Evolutionary conservation across 2,888 invertebrate genomes (phyloP).

Genomic region (Blera fallax): DNA sequence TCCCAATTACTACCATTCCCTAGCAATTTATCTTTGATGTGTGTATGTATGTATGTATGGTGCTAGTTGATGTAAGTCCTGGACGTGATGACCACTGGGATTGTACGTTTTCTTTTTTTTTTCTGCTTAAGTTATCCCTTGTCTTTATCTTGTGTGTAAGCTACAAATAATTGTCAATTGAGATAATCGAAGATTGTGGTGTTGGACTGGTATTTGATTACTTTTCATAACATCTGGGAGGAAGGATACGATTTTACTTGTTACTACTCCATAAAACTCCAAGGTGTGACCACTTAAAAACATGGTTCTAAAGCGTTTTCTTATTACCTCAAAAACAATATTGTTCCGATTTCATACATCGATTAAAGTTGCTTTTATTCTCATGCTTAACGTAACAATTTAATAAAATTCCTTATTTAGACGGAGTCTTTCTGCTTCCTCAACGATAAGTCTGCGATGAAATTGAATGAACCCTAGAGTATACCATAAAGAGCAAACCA

Average conservation of each 20-base stretch:
- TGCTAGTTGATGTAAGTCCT: not conserved
- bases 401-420: not conserved
- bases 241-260: not conserved
- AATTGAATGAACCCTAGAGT: conserved; percentile 13
- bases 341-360: conserved; percentile 1
- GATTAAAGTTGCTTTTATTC: not conserved
- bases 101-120: not conserved
- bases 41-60: not conserved
- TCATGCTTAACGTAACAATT: not conserved
- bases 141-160: not conserved
- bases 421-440: not conserved
- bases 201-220: not conserved
- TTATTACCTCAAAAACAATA: conserved; percentile 6
- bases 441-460: not conserved
- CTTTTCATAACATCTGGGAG: no score
- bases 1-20: conserved; percentile 31
- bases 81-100: conserved; percentile 23
- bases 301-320: not conserved
- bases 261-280: not conserved
- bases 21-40: conserved; percentile 16
- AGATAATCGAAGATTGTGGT: not conserved
- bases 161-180: conserved; percentile 22
- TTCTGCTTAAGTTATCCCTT: no score
- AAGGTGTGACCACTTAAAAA: conserved; percentile 1
- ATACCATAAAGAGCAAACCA: conserved; percentile 4